Evolutionary conservation across 53 echinoderm and acorn worm genomes (phyloP).

Genomic region (Temnopleurus reevesii): DNA sequence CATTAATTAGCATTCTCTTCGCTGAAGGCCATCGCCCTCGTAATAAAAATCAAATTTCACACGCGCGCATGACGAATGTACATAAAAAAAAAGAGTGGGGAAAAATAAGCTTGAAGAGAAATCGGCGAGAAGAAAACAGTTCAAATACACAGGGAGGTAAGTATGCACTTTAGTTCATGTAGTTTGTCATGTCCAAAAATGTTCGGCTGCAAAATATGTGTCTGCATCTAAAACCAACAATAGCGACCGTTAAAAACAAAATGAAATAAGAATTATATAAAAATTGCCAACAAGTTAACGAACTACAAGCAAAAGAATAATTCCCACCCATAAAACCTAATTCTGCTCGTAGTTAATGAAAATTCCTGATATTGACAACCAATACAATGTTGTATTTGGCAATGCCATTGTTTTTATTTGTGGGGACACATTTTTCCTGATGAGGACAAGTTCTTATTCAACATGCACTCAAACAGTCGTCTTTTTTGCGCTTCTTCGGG

Average conservation of each 20-base stretch:
- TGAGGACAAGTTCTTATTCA: background rate
- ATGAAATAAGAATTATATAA: too few species aligned
- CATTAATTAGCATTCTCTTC: constrained; percentile 37
- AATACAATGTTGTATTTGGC: too few species aligned
- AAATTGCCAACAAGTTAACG: too few species aligned
- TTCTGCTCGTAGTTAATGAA: too few species aligned
- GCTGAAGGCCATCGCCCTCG: background rate
- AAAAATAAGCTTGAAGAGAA: background rate
- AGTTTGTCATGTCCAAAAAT: constrained; percentile 1
- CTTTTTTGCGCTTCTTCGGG: background rate
- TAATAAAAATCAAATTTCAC: constrained; percentile 55
- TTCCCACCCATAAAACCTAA: too few species aligned
- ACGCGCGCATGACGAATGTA: constrained; percentile 30
- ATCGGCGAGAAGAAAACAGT: background rate
- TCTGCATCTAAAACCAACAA: too few species aligned
- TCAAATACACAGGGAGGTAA: constrained; percentile 17
- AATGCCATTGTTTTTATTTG: too few species aligned
- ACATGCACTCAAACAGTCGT: constrained; percentile 18
- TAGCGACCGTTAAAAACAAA: too few species aligned
- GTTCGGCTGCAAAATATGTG: background rate
- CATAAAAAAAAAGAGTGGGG: constrained; percentile 8
- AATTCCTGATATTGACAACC: too few species aligned
- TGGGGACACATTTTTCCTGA: background rate
- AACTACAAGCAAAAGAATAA: too few species aligned
- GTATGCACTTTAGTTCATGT: constrained; percentile 19